A percentile compares a stretch with the other conserved stretches of the same genome.
Conservation (phyloP, 2,797 vertebrate genomes). For the Limnodromus scolopaceus region DNA sequence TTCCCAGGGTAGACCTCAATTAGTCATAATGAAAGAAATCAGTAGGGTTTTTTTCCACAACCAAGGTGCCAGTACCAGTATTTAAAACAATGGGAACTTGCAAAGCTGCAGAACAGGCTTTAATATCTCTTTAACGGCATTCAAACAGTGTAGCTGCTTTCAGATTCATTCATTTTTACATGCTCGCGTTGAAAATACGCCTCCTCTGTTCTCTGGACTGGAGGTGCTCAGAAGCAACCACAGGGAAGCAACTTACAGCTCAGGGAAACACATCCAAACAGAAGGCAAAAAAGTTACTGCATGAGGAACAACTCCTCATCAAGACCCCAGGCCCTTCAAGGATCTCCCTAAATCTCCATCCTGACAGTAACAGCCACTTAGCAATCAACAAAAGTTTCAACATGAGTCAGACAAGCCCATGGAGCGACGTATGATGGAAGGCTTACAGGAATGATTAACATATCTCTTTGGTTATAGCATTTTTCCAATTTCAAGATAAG, state of each 20-base stretch:
- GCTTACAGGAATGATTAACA: not conserved
- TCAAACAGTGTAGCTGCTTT: not conserved
- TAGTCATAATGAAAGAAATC: not conserved
- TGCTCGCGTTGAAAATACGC: rapidly evolving
- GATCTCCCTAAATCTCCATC: not conserved
- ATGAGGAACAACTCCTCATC: not conserved
- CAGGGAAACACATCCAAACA: not conserved
- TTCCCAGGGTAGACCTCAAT: not conserved
- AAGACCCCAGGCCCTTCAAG: not conserved
- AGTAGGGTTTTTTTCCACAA: not conserved
- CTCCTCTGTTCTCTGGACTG: not conserved
- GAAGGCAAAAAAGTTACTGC: not conserved
- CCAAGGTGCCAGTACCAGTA: not conserved
- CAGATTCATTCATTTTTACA: not conserved
- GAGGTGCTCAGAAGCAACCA: not conserved
- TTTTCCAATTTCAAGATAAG: not conserved
- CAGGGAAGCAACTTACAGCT: not conserved
- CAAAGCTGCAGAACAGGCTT: not conserved
- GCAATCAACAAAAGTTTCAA: not conserved
- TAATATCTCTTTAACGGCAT: not conserved
- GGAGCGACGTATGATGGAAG: rapidly evolving
- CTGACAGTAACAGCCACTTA: not conserved
- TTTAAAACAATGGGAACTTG: not conserved
- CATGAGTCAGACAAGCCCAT: not conserved
- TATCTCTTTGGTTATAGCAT: not conserved